These are phyloP conservation scores for Aphyosemion australe DNA, from an alignment of 2,113 vertebrate genomes.

Conservation along the genomic window DNA sequence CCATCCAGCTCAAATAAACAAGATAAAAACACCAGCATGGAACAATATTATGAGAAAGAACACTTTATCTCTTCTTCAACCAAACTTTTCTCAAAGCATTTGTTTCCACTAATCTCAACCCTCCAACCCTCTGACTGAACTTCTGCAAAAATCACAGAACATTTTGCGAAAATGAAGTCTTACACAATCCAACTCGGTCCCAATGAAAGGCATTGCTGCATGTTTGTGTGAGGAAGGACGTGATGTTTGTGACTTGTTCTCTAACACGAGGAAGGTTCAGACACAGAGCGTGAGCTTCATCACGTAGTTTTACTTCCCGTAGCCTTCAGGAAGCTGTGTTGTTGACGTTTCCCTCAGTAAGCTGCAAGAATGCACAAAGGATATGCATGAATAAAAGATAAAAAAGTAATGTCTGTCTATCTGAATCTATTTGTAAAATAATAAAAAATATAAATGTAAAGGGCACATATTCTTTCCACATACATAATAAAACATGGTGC, in stretches of 20 bases:
- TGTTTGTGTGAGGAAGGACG: neutral
- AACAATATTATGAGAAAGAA: slow-evolving; percentile 41
- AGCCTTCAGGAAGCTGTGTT: neutral
- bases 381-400: too few species aligned
- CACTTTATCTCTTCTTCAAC: slow-evolving; percentile 5
- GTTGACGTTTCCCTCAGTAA: too few species aligned
- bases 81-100: slow-evolving; percentile 43
- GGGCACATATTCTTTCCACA: too few species aligned
- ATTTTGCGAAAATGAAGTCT: slow-evolving; percentile 21
- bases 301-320: slow-evolving; percentile 49
- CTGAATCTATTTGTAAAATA: too few species aligned
- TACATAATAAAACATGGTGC: neutral
- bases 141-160: neutral
- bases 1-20: neutral
- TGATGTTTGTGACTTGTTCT: slow-evolving; percentile 3
- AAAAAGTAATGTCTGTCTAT: too few species aligned
- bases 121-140: slow-evolving; percentile 7
- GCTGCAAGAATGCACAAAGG: too few species aligned
- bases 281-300: too few species aligned
- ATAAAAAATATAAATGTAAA: too few species aligned
- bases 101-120: neutral
- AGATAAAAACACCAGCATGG: neutral
- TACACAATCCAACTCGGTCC: neutral
- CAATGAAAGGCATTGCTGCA: neutral
- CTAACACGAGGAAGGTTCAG: too few species aligned